Conservation (phyloP, 2,113 vertebrate genomes). For the Psophia crepitans region DNA sequence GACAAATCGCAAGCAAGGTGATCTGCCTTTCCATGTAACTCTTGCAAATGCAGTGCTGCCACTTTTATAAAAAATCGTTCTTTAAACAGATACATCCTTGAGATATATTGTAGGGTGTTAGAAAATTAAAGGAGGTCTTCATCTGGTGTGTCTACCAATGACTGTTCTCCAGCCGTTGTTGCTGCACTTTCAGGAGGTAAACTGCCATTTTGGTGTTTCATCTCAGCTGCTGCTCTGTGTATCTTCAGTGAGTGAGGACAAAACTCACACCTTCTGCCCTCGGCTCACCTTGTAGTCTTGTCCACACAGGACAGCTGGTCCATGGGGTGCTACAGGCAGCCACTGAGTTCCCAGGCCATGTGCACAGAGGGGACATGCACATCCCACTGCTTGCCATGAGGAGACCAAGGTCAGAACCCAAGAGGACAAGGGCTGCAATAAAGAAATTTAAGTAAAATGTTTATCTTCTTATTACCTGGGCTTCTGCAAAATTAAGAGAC, state of each 20-base stretch:
- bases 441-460: not conserved
- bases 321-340: not conserved
- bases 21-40: not conserved
- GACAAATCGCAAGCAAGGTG: not conserved
- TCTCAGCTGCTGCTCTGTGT: not conserved
- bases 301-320: not conserved
- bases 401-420: not conserved
- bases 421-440: not conserved
- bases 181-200: not conserved
- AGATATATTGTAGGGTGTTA: not conserved
- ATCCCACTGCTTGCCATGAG: not conserved
- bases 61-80: not conserved
- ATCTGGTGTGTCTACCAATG: not conserved
- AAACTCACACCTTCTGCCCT: not conserved
- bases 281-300: not conserved
- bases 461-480: not conserved
- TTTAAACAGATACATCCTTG: not conserved
- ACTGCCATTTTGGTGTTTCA: not conserved
- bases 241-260: not conserved
- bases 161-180: not conserved
- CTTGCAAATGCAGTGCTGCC: not conserved
- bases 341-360: not conserved
- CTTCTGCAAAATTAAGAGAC: not conserved
- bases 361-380: rapidly evolving
- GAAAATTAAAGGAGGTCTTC: not conserved